phyloP scores from a whole-genome alignment of 2,888 invertebrate genomes.

The Eupithecia dodoneata region DNA sequence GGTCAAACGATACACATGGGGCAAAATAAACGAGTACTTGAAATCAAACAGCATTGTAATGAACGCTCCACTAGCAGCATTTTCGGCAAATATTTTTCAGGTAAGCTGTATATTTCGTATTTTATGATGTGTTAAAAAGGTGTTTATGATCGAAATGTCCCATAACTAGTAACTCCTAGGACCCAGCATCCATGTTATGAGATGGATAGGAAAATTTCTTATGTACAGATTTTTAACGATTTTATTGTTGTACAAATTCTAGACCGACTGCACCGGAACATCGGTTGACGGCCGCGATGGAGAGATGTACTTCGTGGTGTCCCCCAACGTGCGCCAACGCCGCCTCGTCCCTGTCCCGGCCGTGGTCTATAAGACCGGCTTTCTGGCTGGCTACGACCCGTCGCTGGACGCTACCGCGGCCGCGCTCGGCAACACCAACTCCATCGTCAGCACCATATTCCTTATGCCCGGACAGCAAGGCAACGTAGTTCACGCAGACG shows the following conservation, averaged over 20 bases:
- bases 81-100: slow-evolving; percentile 92
- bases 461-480: slow-evolving; percentile 95
- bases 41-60: slow-evolving; percentile 89
- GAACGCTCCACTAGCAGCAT: slow-evolving; percentile 90
- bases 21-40: slow-evolving; percentile 90
- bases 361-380: slow-evolving; percentile 89
- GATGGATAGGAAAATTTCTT: background rate
- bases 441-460: slow-evolving; percentile 90
- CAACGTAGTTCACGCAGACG: slow-evolving; percentile 90
- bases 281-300: slow-evolving; percentile 92
- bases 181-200: background rate
- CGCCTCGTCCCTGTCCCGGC: slow-evolving; percentile 93
- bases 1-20: slow-evolving; percentile 90
- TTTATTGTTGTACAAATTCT: slow-evolving; percentile 59
- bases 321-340: slow-evolving; percentile 90
- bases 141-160: background rate
- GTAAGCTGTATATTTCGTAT: slow-evolving; percentile 65
- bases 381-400: slow-evolving; percentile 93
- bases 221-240: background rate
- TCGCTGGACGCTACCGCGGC: slow-evolving; percentile 93
- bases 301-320: slow-evolving; percentile 93
- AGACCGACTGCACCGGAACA: slow-evolving; percentile 91
- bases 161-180: background rate
- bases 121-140: background rate
- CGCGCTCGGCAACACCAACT: slow-evolving; percentile 88